These are phyloP conservation scores for Pyrochroa serraticornis DNA, from an alignment of 2,888 invertebrate genomes.

Conservation along the genomic window DNA sequence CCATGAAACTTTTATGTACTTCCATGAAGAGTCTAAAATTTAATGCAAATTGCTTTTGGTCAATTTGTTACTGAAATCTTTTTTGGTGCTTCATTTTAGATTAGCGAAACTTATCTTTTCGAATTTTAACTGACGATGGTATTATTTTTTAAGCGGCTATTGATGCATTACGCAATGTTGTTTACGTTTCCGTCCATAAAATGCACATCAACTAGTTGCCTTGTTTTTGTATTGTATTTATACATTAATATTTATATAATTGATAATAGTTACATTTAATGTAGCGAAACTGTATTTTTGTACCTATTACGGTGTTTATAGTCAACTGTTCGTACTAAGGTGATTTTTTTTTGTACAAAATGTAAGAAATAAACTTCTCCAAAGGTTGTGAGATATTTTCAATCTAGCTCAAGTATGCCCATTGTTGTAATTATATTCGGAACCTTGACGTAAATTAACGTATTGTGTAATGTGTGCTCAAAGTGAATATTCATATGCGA, in stretches of 20 bases:
- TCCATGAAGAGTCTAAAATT: background rate
- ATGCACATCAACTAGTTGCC: constrained; percentile 19
- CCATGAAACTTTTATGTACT: background rate
- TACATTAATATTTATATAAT: constrained; percentile 11
- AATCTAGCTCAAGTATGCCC: constrained; percentile 42
- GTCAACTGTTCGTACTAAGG: constrained; percentile 1
- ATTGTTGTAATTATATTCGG: constrained; percentile 32
- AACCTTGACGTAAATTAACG: constrained; percentile 38
- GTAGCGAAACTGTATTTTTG: background rate
- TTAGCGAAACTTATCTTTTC: too few relatives aligned
- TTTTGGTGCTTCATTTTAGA: too few relatives aligned
- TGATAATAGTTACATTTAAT: constrained; percentile 3
- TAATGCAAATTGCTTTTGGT: background rate
- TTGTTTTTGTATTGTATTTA: constrained; percentile 8
- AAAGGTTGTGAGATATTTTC: constrained; percentile 26
- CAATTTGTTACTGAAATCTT: background rate
- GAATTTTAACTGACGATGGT: too few relatives aligned
- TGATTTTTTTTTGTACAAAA: constrained; percentile 35
- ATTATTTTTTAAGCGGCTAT: too few relatives aligned
- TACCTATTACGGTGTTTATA: background rate
- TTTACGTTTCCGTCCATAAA: constrained; percentile 19
- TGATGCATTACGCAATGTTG: constrained; percentile 4
- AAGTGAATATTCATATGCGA: constrained; percentile 30
- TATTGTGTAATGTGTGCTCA: constrained; percentile 32
- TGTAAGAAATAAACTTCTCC: constrained; percentile 15